phyloP scores from a whole-genome alignment of 2,888 invertebrate genomes.

The Athripsodes cinereus region DNA sequence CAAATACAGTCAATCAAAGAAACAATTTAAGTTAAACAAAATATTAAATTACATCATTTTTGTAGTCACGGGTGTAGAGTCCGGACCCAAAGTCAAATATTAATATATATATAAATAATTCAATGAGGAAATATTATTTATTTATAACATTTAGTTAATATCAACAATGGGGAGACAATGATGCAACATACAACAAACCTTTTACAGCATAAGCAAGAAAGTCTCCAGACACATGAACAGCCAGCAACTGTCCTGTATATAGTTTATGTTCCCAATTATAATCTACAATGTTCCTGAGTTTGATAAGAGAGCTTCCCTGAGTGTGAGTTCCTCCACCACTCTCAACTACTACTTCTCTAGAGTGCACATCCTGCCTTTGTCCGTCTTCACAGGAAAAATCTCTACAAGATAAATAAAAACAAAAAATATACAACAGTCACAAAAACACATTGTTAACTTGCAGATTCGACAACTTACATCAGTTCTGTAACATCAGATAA shows the following conservation, averaged over 20 bases:
- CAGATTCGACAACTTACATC: constrained; percentile 38
- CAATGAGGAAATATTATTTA: no score
- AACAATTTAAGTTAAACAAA: no score
- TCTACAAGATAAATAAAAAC: constrained; percentile 35
- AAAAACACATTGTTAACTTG: background rate
- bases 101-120: no score
- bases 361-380: constrained; percentile 50
- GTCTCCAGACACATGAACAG: constrained; percentile 79
- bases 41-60: no score
- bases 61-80: no score
- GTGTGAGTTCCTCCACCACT: constrained; percentile 67
- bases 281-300: constrained; percentile 83
- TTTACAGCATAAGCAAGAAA: constrained; percentile 88
- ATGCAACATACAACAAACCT: no score
- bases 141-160: no score
- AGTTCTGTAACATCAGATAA: constrained; percentile 45
- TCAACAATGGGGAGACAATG: no score
- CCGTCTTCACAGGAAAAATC: constrained; percentile 56
- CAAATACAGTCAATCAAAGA: no score
- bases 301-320: constrained; percentile 84
- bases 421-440: background rate
- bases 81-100: no score
- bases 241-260: constrained; percentile 81
- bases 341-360: constrained; percentile 61
- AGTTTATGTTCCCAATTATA: constrained; percentile 90